These are phyloP conservation scores for Hydraecia micacea DNA, from an alignment of 2,888 invertebrate species.

Conservation along the genomic window DNA sequence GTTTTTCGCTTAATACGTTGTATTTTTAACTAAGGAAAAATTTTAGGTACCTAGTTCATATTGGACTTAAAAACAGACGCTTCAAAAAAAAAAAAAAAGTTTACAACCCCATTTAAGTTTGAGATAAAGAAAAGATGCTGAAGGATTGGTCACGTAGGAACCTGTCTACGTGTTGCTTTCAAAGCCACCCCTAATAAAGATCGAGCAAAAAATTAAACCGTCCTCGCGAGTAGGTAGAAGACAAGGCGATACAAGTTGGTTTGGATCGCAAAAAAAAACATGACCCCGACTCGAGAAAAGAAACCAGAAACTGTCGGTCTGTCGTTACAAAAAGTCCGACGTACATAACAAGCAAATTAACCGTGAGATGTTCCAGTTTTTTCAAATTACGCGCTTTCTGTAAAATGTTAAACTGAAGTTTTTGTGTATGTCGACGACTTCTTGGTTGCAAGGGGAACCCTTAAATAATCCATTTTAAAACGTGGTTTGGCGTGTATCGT, in stretches of 20 bases:
- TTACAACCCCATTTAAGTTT: constrained; percentile 24
- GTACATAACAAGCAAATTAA: constrained; percentile 74
- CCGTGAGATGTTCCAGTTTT: constrained; percentile 75
- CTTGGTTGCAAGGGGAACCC: neutral
- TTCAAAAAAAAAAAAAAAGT: constrained; percentile 35
- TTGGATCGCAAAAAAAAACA: constrained; percentile 70
- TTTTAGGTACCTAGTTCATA: neutral
- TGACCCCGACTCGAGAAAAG: constrained; percentile 69
- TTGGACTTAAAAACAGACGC: constrained; percentile 5
- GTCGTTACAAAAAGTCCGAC: constrained; percentile 69
- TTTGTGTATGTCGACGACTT: constrained; percentile 35
- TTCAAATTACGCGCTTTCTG: constrained; percentile 69
- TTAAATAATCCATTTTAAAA: constrained; percentile 12
- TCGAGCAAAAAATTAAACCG: constrained; percentile 61
- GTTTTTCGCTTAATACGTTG: too few relatives aligned
- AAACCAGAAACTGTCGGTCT: constrained; percentile 69
- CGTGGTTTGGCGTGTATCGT: constrained; percentile 51
- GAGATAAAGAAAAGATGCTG: constrained; percentile 22
- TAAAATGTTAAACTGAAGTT: constrained; percentile 40
- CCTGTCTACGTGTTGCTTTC: constrained; percentile 41
- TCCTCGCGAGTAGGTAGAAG: constrained; percentile 63
- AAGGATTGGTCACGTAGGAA: constrained; percentile 50
- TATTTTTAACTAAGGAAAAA: neutral
- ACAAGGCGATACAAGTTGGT: constrained; percentile 61
- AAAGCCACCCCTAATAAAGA: constrained; percentile 57